A percentile compares a stretch with the other conserved stretches of the same genome.
These are phyloP conservation scores for Rosalia funebris DNA, from an alignment of 2,888 invertebrate genomes.

Conservation along the genomic window DNA sequence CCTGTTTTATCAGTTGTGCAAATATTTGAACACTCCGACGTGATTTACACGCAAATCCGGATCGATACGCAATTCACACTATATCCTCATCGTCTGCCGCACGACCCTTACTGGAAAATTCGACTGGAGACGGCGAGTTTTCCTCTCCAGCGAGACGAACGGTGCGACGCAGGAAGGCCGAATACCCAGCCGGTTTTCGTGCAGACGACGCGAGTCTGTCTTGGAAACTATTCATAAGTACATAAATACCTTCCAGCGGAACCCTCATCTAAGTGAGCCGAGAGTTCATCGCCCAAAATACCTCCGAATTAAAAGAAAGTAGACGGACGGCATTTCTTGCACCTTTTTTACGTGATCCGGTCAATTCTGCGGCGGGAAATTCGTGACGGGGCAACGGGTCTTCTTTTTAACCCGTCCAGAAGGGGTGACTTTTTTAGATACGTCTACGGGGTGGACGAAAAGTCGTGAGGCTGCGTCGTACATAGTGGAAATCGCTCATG, in stretches of 20 bases:
- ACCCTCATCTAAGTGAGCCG: slow-evolving; percentile 34
- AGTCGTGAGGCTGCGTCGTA: background rate
- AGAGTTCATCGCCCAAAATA: slow-evolving; percentile 48
- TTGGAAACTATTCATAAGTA: slow-evolving; percentile 45
- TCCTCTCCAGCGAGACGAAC: too few relatives aligned
- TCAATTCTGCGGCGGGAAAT: background rate
- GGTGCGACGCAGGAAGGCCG: background rate
- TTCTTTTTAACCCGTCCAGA: background rate
- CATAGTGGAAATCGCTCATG: background rate
- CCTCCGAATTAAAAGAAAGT: slow-evolving; percentile 26
- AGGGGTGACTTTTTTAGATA: background rate
- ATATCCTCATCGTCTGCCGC: background rate
- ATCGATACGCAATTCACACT: background rate
- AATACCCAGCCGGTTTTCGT: background rate
- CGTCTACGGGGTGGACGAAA: background rate
- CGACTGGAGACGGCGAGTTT: background rate
- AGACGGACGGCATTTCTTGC: slow-evolving; percentile 26
- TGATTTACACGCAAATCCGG: background rate
- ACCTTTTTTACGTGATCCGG: too few relatives aligned
- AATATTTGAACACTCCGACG: slow-evolving; percentile 12
- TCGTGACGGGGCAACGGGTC: background rate
- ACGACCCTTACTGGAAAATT: background rate
- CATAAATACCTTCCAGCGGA: slow-evolving; percentile 52
- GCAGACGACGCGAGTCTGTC: slow-evolving; percentile 23
- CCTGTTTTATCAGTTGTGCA: background rate